Conservation (phyloP, 2,113 vertebrate genomes). For the Brachirus orientalis region DNA sequence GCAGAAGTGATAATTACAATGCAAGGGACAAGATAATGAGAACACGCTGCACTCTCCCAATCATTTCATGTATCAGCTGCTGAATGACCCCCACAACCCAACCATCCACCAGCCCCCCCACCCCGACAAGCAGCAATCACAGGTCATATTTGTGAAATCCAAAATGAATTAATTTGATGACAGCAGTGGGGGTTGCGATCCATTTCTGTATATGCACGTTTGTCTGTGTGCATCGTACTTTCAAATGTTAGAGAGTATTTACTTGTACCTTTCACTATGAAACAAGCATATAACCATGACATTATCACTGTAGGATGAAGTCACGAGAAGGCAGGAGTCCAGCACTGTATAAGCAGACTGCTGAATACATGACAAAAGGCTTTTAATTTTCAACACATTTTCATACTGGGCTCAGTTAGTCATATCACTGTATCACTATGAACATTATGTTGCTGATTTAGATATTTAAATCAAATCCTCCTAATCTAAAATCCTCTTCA, state of each 20-base stretch:
- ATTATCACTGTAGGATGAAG: slow-evolving; percentile 5
- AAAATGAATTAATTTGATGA: slow-evolving; percentile 79
- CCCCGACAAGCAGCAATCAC: slow-evolving; percentile 81
- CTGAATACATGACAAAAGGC: background rate
- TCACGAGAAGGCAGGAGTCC: too few species aligned
- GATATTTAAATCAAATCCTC: background rate
- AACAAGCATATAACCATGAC: slow-evolving; percentile 34
- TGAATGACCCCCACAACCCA: slow-evolving; percentile 64
- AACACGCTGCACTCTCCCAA: slow-evolving; percentile 84
- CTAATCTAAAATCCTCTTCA: background rate
- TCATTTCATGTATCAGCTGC: slow-evolving; percentile 85
- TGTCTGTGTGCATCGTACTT: slow-evolving; percentile 44
- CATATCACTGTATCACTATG: too few species aligned
- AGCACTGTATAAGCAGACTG: background rate
- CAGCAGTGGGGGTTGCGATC: slow-evolving; percentile 54
- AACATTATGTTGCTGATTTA: background rate
- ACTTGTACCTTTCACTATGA: slow-evolving; percentile 40
- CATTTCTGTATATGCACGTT: slow-evolving; percentile 28
- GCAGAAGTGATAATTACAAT: slow-evolving; percentile 87
- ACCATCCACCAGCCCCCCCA: background rate
- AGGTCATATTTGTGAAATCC: slow-evolving; percentile 82
- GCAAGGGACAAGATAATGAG: slow-evolving; percentile 89
- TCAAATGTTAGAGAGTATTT: slow-evolving; percentile 73
- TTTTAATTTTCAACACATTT: too few species aligned
- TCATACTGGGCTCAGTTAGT: too few species aligned